Evolutionary conservation across 2,113 vertebrate genomes (phyloP), one percentile per base, ranked within the genome.

Genomic region (Arvicanthis niloticus): DNA sequence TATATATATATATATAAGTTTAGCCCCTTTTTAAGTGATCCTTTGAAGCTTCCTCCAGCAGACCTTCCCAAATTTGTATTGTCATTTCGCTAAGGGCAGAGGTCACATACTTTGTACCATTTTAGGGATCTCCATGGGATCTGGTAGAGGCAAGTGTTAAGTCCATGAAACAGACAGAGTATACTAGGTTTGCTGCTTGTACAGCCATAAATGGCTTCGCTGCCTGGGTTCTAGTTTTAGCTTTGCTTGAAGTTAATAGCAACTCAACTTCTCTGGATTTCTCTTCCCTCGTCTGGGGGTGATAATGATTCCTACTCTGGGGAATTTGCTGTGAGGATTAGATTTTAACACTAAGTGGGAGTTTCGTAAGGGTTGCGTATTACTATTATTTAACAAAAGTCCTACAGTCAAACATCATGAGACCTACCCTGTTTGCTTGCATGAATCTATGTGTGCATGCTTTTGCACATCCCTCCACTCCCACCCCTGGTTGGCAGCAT

Each of bases 31-130:
- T 72, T 82, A 76, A 70, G 60, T 26, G 1, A 22, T 62, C 42
- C 9, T 90, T 91, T 91, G 53, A 17, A 60, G 48, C 75, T n/a
- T 89, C 68, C 56, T 93, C 13, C 68, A 96, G 53, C 12, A 92
- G 42, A 72, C 5, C 42, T 24, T 93, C 72, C 40, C 24, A 6
- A 5, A 2, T 77, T n/a, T 81, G 45, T 51, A 87, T 29, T 75
- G 89, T 62, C 42, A 88, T 56, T 95, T 73, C 37, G 31, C 51
- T 67, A n/a, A 96, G 37, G 68, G 22, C 8, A 7, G 85, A 77
- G 21, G 7, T 37, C 80, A 53, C 34, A 65, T 73, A 24, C 37
- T 67, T 92, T 81, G 40, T 78, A 42, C 6, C 11, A 51, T n/a
- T 70, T 96, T 65, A 73, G 65, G 73, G n/a, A n/a, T 94, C 48